phyloP scores from a whole-genome alignment of 2,113 vertebrate genomes.

The Lepus europaeus region DNA sequence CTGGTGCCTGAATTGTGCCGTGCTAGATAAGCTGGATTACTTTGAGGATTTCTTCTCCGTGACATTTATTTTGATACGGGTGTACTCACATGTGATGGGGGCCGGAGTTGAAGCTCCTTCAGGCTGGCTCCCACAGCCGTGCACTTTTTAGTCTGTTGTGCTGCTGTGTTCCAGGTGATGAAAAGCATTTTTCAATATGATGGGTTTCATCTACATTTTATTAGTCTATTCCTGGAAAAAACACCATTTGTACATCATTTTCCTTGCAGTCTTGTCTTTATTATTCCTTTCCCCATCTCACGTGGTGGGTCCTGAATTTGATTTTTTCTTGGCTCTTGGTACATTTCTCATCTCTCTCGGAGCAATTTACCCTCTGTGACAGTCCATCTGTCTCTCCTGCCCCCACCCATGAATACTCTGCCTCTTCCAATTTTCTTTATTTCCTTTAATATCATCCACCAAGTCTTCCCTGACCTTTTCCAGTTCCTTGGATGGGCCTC shows the following conservation, averaged over 20 bases:
- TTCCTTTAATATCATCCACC: slow-evolving; percentile 55
- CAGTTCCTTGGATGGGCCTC: neutral
- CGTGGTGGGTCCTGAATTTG: slow-evolving; percentile 64
- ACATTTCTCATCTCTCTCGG: slow-evolving; percentile 73
- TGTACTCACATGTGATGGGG: neutral
- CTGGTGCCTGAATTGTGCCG: neutral
- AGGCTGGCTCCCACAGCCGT: accelerated
- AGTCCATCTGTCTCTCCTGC: slow-evolving; percentile 75
- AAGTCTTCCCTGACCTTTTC: slow-evolving; percentile 61
- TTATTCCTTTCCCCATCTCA: slow-evolving; percentile 65
- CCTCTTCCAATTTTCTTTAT: slow-evolving; percentile 57
- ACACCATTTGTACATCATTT: slow-evolving; percentile 76
- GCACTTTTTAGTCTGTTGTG: neutral
- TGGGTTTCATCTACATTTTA: slow-evolving; percentile 83
- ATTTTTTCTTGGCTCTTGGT: slow-evolving; percentile 66
- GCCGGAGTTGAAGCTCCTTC: neutral
- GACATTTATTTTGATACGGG: neutral
- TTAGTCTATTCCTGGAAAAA: slow-evolving; percentile 80
- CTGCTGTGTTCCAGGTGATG: slow-evolving; percentile 69
- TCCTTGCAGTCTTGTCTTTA: slow-evolving; percentile 75
- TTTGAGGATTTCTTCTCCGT: neutral
- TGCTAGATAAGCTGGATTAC: neutral
- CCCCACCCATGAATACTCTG: slow-evolving; percentile 64
- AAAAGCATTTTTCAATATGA: slow-evolving; percentile 82
- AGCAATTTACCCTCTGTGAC: slow-evolving; percentile 77